Evolutionary conservation across 2,113 vertebrate species (phyloP).

Genomic region (Climacteris rufus): DNA sequence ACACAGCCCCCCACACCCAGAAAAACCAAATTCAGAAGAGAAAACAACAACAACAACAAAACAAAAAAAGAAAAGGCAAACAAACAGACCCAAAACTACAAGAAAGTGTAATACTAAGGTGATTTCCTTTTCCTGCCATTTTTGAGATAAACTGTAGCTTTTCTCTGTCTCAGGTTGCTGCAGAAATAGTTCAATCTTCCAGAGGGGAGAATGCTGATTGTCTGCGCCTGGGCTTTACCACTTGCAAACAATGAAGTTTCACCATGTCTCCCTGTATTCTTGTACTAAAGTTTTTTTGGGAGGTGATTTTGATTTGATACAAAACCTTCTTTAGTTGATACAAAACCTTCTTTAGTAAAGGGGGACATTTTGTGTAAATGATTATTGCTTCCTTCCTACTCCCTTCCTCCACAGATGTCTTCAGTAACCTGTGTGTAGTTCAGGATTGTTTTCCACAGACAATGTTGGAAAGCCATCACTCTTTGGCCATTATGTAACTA

Average conservation of each 20-base stretch:
- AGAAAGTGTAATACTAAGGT: background rate
- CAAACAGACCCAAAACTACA: rapidly evolving
- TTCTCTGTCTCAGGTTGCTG: background rate
- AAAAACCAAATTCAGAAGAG: background rate
- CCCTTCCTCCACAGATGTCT: background rate
- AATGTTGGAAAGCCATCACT: background rate
- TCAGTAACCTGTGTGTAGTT: background rate
- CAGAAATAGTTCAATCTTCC: background rate
- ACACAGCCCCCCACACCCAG: background rate
- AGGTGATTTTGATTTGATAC: background rate
- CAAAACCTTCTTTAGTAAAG: background rate
- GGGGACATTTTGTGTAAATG: background rate
- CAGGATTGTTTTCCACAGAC: background rate
- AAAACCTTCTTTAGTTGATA: background rate
- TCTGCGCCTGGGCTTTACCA: background rate
- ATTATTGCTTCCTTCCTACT: background rate
- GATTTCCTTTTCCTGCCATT: background rate
- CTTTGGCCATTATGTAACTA: background rate
- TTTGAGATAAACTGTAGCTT: background rate
- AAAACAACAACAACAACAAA: background rate
- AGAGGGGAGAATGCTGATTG: background rate
- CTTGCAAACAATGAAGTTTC: background rate
- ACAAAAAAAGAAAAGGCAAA: background rate
- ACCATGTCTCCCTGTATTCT: background rate
- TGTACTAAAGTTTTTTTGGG: background rate